Evolutionary conservation across 2,888 invertebrate genomes (phyloP).

Genomic region (Notocelia uddmanniana): DNA sequence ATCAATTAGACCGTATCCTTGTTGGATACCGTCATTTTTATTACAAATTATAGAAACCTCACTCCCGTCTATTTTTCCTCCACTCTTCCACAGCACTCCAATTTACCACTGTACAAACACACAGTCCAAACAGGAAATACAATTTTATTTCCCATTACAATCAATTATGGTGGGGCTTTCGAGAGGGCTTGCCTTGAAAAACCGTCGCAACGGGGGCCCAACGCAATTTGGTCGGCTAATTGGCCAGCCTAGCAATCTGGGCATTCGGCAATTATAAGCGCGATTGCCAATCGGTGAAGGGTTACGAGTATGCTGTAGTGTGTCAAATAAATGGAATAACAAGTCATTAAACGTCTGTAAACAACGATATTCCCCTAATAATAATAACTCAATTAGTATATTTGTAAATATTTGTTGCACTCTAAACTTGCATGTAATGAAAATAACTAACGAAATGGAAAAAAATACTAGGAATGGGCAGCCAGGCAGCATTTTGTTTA

Average conservation of each 20-base stretch:
- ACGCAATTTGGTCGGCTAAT: constrained; percentile 43
- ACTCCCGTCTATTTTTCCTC: constrained; percentile 4
- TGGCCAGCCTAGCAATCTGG: constrained; percentile 29
- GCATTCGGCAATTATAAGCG: constrained; percentile 41
- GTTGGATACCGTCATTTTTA: no score
- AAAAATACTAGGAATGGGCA: no score
- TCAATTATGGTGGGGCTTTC: constrained; percentile 43
- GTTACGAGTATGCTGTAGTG: constrained; percentile 13
- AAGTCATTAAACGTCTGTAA: neutral
- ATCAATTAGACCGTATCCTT: no score
- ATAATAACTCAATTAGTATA: no score
- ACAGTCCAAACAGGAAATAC: constrained; percentile 31
- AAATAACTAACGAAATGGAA: no score
- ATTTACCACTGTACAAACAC: constrained; percentile 20
- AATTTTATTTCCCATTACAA: constrained; percentile 45
- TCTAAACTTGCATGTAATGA: no score
- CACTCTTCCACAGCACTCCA: constrained; percentile 1
- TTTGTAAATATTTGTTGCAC: no score
- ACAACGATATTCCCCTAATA: neutral
- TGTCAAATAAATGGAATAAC: neutral
- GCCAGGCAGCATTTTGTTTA: no score
- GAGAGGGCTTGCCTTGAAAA: constrained; percentile 40
- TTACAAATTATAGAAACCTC: no score
- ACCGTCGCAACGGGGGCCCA: constrained; percentile 37
- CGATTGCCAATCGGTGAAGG: constrained; percentile 38